These are phyloP conservation scores for Polydesmus complanatus DNA, from an alignment of 2,888 invertebrate species.

Conservation along the genomic window DNA sequence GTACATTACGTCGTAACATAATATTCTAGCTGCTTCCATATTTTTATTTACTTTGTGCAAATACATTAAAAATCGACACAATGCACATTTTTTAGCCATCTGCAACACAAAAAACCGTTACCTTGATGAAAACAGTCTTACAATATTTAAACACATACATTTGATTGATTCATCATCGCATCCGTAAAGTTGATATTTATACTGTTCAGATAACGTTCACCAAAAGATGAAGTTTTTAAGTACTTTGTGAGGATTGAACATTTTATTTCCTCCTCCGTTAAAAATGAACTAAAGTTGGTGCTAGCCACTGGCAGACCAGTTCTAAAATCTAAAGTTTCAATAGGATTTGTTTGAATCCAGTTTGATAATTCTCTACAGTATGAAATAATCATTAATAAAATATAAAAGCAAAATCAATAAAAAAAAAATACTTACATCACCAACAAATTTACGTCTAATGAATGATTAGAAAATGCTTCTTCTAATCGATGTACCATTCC, in stretches of 20 bases:
- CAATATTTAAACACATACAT: too few relatives aligned
- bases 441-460: too few relatives aligned
- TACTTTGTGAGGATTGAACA: not conserved
- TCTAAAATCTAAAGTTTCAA: not conserved
- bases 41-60: not conserved
- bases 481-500: too few relatives aligned
- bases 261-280: not conserved
- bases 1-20: not conserved
- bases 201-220: too few relatives aligned
- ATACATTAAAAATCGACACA: not conserved
- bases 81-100: not conserved
- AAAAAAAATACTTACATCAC: too few relatives aligned
- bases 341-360: not conserved
- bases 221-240: not conserved
- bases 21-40: not conserved
- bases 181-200: too few relatives aligned
- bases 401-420: too few relatives aligned
- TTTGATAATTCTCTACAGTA: not conserved
- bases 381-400: too few relatives aligned
- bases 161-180: too few relatives aligned
- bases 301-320: not conserved
- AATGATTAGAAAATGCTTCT: too few relatives aligned
- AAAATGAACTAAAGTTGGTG: not conserved
- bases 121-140: too few relatives aligned
- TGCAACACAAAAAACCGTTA: too few relatives aligned